Evolutionary conservation across 1,140 invertebrate genomes (phyloP), one percentile per base, ranked within the genome.

Genomic region (Hesperophylax magnus): DNA sequence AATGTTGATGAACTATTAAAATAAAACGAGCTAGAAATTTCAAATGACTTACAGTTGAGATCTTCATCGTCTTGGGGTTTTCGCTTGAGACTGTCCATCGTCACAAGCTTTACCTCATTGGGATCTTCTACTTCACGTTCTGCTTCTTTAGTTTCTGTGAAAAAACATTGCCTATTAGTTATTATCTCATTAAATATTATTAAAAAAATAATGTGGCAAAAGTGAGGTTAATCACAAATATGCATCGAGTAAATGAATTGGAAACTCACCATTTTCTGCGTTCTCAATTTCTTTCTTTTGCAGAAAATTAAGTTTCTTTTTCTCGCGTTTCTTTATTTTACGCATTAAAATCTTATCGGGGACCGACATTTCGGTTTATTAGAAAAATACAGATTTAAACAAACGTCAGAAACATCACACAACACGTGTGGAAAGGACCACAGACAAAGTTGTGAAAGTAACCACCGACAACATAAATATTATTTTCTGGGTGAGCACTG

Each of bases 291-390:
- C 89, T 85, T 92, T 93, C 85, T 91, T 89, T 84, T 91, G 90
- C 9, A 91, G 86, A 67, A 91, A 87, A 84, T 92, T 92, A 52
- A 93, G 87, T 86, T 94, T 95, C 80, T 92, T 93, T 84, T 94
- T 93, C 85, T 95, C 94, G 11, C 93, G 90, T 85, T 95, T 95
- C 77, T 93, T 94, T 76, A 96, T 94, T 88, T 96, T 96, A 77
- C 94, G 90, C 90, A 95, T 94, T 74, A 96, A 89, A 24, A 95
- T 91, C 89, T 95, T 95, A 78, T 96, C 94, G 47, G 93, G 92
- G 1, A 95, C 91, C 74, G 93, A 93, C 94, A 96, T 95, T 84
- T 86, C 54, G 34, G 63, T 22, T n/a, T 18, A 63, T 80, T 61
- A 61, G 15, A 75, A 71, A 22, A 47, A 20, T 34, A 20, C 65